Conservation (phyloP, 2,797 vertebrate genomes). For the Anolis apletophallus region DNA sequence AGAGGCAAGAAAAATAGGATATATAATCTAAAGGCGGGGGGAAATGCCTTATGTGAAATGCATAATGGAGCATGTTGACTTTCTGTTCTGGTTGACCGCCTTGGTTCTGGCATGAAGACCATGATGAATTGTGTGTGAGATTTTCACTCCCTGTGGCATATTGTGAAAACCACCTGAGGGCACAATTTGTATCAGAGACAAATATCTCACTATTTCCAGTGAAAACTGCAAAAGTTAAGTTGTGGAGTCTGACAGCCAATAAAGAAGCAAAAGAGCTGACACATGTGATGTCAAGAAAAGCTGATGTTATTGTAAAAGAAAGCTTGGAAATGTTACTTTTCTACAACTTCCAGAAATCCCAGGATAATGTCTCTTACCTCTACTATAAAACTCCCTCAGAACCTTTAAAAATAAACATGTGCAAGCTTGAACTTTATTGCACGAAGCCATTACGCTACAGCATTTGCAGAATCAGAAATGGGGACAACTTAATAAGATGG, state of each 20-base stretch:
- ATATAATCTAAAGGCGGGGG: neutral
- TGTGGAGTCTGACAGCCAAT: neutral
- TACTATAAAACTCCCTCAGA: no score
- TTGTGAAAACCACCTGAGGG: neutral
- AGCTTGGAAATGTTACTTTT: neutral
- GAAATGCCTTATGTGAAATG: neutral
- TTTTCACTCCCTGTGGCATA: conserved; percentile 3
- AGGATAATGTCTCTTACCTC: no score
- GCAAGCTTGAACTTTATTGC: no score
- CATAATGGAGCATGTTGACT: conserved; percentile 31
- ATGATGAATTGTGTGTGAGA: conserved; percentile 8
- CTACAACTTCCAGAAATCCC: neutral
- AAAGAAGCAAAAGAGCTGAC: neutral
- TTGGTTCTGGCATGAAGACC: neutral
- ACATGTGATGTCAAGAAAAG: neutral
- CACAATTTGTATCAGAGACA: neutral
- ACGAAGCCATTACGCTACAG: no score
- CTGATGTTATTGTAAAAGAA: neutral
- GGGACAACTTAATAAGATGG: no score
- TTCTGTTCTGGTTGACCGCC: conserved; percentile 23
- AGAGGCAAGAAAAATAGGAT: conserved; percentile 29
- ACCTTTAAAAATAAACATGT: no score
- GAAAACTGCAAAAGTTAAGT: conserved; percentile 8
- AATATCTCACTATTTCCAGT: conserved; percentile 7
- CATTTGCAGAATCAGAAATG: no score